Conservation (phyloP, 2,113 vertebrate genomes). For the Coptodon rendalli region DNA sequence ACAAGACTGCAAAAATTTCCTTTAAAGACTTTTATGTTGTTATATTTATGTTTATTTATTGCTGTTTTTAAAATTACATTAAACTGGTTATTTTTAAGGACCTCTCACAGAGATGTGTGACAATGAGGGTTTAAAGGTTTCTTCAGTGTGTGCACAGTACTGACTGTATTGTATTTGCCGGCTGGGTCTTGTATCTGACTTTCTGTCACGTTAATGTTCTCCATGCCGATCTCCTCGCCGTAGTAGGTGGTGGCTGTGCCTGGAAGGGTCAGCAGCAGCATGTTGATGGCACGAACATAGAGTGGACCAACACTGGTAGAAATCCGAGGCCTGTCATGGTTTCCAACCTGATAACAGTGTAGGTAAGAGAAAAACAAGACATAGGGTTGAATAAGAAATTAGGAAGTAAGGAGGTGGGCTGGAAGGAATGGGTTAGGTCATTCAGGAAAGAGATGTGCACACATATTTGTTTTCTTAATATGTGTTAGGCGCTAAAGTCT, state of each 20-base stretch:
- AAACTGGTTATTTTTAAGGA: not conserved
- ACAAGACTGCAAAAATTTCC: not conserved
- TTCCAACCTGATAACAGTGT: conserved; percentile 76
- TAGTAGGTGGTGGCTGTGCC: conserved; percentile 94
- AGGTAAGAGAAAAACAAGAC: not conserved
- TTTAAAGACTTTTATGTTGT: not conserved
- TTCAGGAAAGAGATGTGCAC: not conserved
- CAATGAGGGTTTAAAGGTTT: not conserved
- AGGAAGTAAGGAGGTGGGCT: not conserved
- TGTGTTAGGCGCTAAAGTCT: not conserved
- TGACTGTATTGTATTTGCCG: conserved; percentile 68
- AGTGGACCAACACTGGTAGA: conserved; percentile 77
- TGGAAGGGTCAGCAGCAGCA: conserved; percentile 92
- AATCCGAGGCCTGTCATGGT: conserved; percentile 78
- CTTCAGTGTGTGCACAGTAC: not conserved
- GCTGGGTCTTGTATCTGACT: conserved; percentile 70
- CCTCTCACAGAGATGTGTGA: not conserved
- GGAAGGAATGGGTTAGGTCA: not conserved
- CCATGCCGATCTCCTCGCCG: conserved; percentile 97
- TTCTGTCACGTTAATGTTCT: conserved; percentile 67
- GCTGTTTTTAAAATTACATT: not conserved
- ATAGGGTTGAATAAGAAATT: not conserved
- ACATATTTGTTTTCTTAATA: not conserved
- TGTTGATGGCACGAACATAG: conserved; percentile 81
- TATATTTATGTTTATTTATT: not conserved